A percentile compares a stretch with the other conserved stretches of the same genome.
These are phyloP conservation scores for Alcis repandata DNA, from an alignment of 2,888 invertebrate species.

Conservation along the genomic window DNA sequence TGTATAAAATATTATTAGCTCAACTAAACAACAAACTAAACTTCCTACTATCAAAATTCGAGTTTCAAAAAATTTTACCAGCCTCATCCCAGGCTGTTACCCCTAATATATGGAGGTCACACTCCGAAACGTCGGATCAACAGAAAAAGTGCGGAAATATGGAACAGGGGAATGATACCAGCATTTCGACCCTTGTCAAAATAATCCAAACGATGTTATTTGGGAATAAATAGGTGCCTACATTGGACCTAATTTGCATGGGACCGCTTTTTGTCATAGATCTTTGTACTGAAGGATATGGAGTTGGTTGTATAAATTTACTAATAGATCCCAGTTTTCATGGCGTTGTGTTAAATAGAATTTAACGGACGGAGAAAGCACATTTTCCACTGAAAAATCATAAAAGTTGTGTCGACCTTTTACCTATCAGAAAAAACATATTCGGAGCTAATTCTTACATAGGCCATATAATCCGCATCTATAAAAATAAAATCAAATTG, in stretches of 20 bases:
- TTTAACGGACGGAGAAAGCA: not conserved
- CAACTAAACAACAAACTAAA: conserved; percentile 15
- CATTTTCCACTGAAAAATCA: no score
- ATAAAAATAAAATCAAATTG: no score
- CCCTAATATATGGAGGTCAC: conserved; percentile 70
- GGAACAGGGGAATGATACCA: conserved; percentile 65
- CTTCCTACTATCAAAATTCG: conserved; percentile 27
- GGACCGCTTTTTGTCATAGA: conserved; percentile 44
- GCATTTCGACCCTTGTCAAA: conserved; percentile 71
- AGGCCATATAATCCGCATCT: no score
- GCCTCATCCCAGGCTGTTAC: conserved; percentile 42
- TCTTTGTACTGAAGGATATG: conserved; percentile 17
- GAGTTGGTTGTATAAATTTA: not conserved
- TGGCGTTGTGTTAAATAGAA: not conserved
- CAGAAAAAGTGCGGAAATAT: conserved; percentile 70
- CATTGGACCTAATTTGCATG: conserved; percentile 61
- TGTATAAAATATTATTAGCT: not conserved
- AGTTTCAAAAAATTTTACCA: conserved; percentile 29
- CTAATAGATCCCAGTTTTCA: not conserved
- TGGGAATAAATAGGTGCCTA: conserved; percentile 63
- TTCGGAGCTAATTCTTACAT: no score
- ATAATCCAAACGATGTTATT: conserved; percentile 60
- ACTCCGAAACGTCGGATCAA: conserved; percentile 58
- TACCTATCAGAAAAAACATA: no score
- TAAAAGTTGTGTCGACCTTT: no score